These are phyloP conservation scores for Sander vitreus DNA, from an alignment of 2,113 vertebrate genomes.

Conservation along the genomic window DNA sequence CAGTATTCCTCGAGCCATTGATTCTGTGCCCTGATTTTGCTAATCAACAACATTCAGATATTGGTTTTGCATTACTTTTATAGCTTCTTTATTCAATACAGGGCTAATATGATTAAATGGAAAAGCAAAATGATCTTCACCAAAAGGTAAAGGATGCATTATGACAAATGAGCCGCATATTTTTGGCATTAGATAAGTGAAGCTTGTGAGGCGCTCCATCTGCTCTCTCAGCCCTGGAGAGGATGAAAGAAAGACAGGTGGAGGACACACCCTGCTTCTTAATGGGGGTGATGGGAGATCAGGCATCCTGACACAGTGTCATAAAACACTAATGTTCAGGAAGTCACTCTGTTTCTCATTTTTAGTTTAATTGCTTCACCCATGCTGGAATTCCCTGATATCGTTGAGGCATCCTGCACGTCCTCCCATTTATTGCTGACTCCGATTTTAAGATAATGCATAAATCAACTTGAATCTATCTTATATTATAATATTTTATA, in stretches of 20 bases:
- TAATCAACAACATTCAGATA: constrained; percentile 54
- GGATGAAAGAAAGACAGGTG: constrained; percentile 29
- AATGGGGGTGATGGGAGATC: neutral
- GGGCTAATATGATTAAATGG: constrained; percentile 31
- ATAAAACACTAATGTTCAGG: constrained; percentile 7
- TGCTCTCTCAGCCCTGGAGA: constrained; percentile 31
- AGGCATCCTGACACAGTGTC: constrained; percentile 16
- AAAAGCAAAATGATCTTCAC: neutral
- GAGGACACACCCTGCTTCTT: constrained; percentile 31
- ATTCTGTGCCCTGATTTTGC: constrained; percentile 49
- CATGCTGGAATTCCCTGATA: neutral
- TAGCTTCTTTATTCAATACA: constrained; percentile 21
- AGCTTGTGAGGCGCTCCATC: constrained; percentile 33
- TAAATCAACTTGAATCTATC: too few relatives aligned
- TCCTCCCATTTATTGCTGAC: neutral
- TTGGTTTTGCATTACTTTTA: constrained; percentile 43
- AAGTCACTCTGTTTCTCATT: neutral
- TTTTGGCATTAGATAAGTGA: constrained; percentile 39
- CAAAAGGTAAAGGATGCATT: neutral
- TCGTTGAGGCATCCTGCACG: neutral
- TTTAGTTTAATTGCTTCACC: neutral
- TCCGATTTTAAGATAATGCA: neutral
- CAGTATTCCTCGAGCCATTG: constrained; percentile 31
- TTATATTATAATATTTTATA: too few relatives aligned
- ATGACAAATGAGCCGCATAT: constrained; percentile 15